Evolutionary conservation across 2,797 vertebrate genomes (phyloP).

Genomic region (Kryptopterus vitreolus): DNA sequence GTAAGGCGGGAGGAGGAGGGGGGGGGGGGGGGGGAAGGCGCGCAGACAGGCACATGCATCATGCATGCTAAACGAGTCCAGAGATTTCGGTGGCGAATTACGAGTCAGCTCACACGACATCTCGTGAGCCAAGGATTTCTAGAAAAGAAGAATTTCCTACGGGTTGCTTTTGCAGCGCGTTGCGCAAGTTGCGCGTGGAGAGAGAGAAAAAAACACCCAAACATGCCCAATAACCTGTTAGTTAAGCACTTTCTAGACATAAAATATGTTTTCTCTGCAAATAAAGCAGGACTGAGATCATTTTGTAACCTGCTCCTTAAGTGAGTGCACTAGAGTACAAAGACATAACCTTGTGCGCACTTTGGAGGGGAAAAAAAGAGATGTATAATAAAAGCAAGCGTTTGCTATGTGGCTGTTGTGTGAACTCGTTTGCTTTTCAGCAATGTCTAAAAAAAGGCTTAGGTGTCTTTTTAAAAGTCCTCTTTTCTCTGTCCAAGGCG

Average conservation of each 20-base stretch:
- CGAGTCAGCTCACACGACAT: conserved; percentile 72
- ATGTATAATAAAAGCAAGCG: conserved; percentile 64
- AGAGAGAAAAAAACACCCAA: no score
- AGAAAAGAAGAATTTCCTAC: background rate
- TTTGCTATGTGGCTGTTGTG: conserved; percentile 64
- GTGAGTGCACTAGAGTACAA: background rate
- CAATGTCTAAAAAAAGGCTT: conserved; percentile 77
- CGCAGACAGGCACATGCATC: conserved; percentile 75
- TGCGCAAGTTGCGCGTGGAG: background rate
- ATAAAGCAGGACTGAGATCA: background rate
- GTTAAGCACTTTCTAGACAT: background rate
- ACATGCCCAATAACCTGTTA: background rate
- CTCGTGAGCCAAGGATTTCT: conserved; percentile 66
- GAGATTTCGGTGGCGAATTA: conserved; percentile 71
- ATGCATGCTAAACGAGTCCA: conserved; percentile 78
- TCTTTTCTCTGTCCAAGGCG: conserved; percentile 62
- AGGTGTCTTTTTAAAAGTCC: conserved; percentile 73
- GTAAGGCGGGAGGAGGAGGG: conserved; percentile 70
- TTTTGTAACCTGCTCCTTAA: background rate
- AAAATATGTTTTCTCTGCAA: background rate
- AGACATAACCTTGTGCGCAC: no score
- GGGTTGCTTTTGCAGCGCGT: background rate
- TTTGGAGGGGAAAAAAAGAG: background rate
- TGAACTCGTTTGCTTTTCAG: conserved; percentile 62
- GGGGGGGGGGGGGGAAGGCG: conserved; percentile 71